Percentiles rank a stretch among this genome's conserved stretches.
Conservation (phyloP, 1,140 invertebrate species). For the Pollicipes pollicipes region DNA sequence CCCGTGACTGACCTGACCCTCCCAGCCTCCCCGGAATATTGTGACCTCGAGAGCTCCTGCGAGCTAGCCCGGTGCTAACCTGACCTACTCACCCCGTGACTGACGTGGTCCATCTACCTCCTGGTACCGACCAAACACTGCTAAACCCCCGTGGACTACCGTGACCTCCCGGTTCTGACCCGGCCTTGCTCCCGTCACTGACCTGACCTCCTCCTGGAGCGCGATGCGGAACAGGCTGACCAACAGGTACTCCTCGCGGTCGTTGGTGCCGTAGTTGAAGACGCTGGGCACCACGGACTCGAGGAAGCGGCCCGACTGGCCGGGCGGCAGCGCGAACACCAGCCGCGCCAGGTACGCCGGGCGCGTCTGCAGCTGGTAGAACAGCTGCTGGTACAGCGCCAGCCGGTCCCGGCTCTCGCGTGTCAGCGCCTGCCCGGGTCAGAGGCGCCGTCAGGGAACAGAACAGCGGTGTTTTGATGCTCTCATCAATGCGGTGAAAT, state of each 20-base stretch:
- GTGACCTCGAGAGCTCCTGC: too few relatives aligned
- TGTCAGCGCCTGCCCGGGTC: slow-evolving; percentile 48
- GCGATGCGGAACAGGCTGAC: slow-evolving; percentile 52
- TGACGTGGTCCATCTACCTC: too few relatives aligned
- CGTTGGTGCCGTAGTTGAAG: slow-evolving; percentile 61
- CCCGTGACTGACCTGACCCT: too few relatives aligned
- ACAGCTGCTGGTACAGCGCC: slow-evolving; percentile 59
- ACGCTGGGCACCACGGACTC: slow-evolving; percentile 56
- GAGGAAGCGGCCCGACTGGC: slow-evolving; percentile 51
- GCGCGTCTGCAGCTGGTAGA: slow-evolving; percentile 60
- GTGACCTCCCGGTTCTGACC: background rate
- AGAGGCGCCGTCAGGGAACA: slow-evolving; percentile 20
- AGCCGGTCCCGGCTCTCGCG: slow-evolving; percentile 49
- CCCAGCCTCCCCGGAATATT: too few relatives aligned
- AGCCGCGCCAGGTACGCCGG: slow-evolving; percentile 56
- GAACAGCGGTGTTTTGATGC: slow-evolving; percentile 17
- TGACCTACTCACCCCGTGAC: too few relatives aligned
- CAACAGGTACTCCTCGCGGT: slow-evolving; percentile 57
- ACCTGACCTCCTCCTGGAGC: slow-evolving; percentile 53
- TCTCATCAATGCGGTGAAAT: slow-evolving; percentile 15
- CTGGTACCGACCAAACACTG: too few relatives aligned
- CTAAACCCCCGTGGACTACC: slow-evolving; percentile 8
- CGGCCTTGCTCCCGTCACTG: too few relatives aligned
- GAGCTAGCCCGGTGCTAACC: too few relatives aligned
- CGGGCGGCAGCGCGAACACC: slow-evolving; percentile 52